phyloP scores from a whole-genome alignment of 2,113 vertebrate genomes.

The Haemorhous mexicanus region DNA sequence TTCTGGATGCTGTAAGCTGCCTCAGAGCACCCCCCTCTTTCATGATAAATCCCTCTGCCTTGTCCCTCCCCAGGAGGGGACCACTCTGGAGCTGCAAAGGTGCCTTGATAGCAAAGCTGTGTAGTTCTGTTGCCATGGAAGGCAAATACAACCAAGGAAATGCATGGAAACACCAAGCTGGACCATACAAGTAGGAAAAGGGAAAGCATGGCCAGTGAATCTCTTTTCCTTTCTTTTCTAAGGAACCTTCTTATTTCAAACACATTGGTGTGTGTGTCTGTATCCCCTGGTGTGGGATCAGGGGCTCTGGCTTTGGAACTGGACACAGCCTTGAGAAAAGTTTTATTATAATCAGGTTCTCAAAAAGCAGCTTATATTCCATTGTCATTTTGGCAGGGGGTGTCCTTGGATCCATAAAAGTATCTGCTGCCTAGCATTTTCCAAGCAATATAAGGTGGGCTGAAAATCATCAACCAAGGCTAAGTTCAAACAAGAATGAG shows the following conservation, averaged over 20 bases:
- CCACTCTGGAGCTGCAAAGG: not conserved
- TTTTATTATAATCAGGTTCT: not conserved
- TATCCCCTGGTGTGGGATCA: too few relatives aligned
- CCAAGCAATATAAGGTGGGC: not conserved
- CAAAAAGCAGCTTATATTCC: not conserved
- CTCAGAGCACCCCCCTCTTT: not conserved
- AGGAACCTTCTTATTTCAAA: not conserved
- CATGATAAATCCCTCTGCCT: not conserved
- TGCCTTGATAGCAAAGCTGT: not conserved
- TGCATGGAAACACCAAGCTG: not conserved
- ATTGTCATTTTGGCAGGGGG: not conserved
- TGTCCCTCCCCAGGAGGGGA: not conserved
- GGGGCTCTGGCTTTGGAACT: not conserved
- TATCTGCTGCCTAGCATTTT: not conserved
- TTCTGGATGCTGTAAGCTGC: not conserved
- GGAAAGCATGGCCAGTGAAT: not conserved
- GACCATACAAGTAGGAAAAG: not conserved
- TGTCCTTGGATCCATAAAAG: not conserved
- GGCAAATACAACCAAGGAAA: not conserved
- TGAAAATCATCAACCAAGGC: not conserved
- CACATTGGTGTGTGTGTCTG: fast-evolving
- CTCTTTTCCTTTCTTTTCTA: not conserved
- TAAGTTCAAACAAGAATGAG: not conserved
- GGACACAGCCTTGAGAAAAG: not conserved
- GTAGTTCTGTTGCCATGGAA: not conserved